These are phyloP conservation scores for Gouania willdenowi DNA, from an alignment of 2,797 vertebrate species.

Conservation along the genomic window DNA sequence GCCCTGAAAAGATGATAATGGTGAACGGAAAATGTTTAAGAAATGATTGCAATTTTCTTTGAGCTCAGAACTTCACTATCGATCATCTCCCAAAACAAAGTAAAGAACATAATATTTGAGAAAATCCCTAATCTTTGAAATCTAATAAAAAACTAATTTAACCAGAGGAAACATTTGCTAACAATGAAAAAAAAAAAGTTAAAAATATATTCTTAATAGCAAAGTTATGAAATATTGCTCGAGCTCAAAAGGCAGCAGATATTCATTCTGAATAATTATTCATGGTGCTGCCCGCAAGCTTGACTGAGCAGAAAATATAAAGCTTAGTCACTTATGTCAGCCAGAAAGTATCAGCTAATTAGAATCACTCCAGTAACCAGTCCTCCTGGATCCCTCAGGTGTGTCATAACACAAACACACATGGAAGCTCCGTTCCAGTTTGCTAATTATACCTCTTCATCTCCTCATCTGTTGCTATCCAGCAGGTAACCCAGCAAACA, in stretches of 20 bases:
- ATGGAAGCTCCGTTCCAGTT: constrained; percentile 12
- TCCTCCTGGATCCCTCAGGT: constrained; percentile 32
- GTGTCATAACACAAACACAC: constrained; percentile 11
- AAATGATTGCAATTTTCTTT: too few relatives aligned
- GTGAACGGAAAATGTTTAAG: too few relatives aligned
- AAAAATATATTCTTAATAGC: background rate
- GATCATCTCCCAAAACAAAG: too few relatives aligned
- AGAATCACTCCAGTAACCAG: constrained; percentile 33
- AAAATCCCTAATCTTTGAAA: too few relatives aligned
- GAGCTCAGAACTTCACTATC: too few relatives aligned
- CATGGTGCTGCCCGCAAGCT: constrained; percentile 4
- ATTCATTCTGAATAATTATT: constrained; percentile 8
- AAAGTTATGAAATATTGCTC: background rate
- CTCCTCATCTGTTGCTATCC: constrained; percentile 13
- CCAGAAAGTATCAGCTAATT: constrained; percentile 38
- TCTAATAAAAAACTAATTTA: too few relatives aligned
- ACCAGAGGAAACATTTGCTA: too few relatives aligned
- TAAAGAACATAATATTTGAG: too few relatives aligned
- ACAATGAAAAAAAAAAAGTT: background rate
- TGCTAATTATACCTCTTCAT: constrained; percentile 25
- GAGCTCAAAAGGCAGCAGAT: background rate
- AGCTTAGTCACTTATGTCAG: constrained; percentile 21
- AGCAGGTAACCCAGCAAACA: constrained; percentile 7
- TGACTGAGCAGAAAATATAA: constrained; percentile 29
- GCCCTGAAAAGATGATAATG: too few relatives aligned